Evolutionary conservation across 2,113 vertebrate genomes (phyloP).

Genomic region (Upupa epops): DNA sequence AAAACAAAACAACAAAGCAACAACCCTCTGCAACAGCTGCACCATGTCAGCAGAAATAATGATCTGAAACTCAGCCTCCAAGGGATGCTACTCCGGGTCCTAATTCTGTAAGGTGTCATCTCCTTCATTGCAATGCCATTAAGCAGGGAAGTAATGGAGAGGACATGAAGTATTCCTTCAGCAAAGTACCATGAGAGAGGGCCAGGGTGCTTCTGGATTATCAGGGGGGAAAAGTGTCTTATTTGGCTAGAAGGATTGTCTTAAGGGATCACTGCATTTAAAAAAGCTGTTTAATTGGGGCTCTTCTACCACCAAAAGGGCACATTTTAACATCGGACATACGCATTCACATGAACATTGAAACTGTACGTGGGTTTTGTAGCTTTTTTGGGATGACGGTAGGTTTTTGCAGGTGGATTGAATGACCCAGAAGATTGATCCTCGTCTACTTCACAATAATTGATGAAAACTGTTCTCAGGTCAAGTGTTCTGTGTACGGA

Average conservation of each 20-base stretch:
- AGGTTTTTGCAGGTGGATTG: neutral
- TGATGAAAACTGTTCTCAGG: neutral
- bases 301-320: neutral
- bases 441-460: neutral
- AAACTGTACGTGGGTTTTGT: neutral
- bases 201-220: slow-evolving; percentile 2
- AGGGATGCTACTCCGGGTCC: slow-evolving; percentile 61
- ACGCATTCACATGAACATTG: neutral
- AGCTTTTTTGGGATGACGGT: neutral
- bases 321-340: neutral
- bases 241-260: neutral
- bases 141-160: slow-evolving; percentile 60
- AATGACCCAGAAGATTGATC: neutral
- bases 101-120: slow-evolving; percentile 65
- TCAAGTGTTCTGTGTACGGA: neutral
- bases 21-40: slow-evolving; percentile 78
- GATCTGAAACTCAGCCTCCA: slow-evolving; percentile 76
- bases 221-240: slow-evolving; percentile 14
- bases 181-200: neutral
- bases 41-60: slow-evolving; percentile 80
- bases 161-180: slow-evolving; percentile 53
- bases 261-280: neutral
- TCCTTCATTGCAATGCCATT: slow-evolving; percentile 59
- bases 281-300: neutral
- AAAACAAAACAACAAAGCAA: slow-evolving; percentile 3